phyloP scores from a whole-genome alignment of 2,113 vertebrate genomes.

The Vulpes lagopus region DNA sequence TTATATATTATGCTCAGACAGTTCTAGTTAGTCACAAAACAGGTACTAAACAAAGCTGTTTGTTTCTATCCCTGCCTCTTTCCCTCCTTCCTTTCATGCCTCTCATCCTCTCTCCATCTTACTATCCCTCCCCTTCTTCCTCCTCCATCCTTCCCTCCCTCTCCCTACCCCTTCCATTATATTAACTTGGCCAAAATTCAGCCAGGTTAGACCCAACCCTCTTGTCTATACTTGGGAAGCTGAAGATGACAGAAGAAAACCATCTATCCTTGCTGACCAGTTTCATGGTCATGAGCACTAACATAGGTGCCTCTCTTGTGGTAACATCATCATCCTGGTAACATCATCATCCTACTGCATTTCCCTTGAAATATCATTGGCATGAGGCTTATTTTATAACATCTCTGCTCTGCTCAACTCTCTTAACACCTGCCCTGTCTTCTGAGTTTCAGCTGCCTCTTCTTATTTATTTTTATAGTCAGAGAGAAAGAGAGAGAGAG shows the following conservation, averaged over 20 bases:
- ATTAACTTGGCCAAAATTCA: background rate
- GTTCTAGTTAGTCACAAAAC: background rate
- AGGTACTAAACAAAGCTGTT: background rate
- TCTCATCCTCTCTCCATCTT: too few species aligned
- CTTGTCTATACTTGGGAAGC: background rate
- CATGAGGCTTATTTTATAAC: background rate
- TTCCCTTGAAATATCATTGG: background rate
- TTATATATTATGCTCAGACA: background rate
- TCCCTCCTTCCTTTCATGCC: accelerated
- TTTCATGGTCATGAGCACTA: background rate
- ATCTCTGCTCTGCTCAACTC: background rate
- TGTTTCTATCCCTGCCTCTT: background rate
- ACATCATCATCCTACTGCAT: background rate
- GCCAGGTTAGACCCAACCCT: background rate
- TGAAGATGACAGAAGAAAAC: background rate
- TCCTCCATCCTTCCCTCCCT: too few species aligned
- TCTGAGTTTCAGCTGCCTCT: background rate
- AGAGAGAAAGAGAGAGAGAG: too few species aligned
- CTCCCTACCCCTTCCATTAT: background rate
- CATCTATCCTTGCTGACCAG: background rate
- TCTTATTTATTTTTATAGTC: background rate
- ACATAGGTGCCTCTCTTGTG: background rate
- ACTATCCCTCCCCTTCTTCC: accelerated
- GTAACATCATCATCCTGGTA: background rate
- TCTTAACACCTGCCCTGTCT: background rate